These are phyloP conservation scores for Coptotermes formosanus DNA, from an alignment of 1,140 invertebrate genomes.

Conservation along the genomic window DNA sequence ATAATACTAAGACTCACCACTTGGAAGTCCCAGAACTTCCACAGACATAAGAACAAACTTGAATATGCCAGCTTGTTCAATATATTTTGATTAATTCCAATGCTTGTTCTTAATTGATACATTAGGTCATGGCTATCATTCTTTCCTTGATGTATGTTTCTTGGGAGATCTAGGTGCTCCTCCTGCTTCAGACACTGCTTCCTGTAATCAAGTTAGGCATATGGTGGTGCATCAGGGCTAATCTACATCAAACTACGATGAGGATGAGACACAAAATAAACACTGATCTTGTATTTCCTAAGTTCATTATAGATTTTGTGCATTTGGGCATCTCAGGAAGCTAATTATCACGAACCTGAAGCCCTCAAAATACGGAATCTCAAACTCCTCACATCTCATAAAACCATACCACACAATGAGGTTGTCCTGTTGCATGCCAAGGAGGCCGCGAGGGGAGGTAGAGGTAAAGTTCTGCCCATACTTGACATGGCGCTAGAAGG, in stretches of 20 bases:
- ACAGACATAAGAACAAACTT: neutral
- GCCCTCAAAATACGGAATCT: too few species aligned
- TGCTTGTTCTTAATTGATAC: neutral
- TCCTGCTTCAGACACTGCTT: neutral
- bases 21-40: neutral
- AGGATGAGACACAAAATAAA: neutral
- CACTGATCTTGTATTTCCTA: neutral
- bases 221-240: neutral
- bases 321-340: neutral
- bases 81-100: neutral
- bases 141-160: constrained; percentile 20
- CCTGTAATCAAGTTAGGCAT: neutral
- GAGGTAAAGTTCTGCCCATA: too few species aligned
- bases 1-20: neutral
- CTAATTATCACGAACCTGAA: too few species aligned
- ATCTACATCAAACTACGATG: neutral
- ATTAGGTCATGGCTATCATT: constrained; percentile 12
- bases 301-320: neutral
- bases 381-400: too few species aligned
- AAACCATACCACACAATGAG: too few species aligned
- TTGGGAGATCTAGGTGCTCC: constrained; percentile 25
- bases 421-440: too few species aligned
- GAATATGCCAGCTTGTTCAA: neutral
- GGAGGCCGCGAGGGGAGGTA: too few species aligned
- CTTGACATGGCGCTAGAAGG: too few species aligned